Conservation (phyloP, 2,888 invertebrate genomes). For the Drosophila pseudotakahashii region DNA sequence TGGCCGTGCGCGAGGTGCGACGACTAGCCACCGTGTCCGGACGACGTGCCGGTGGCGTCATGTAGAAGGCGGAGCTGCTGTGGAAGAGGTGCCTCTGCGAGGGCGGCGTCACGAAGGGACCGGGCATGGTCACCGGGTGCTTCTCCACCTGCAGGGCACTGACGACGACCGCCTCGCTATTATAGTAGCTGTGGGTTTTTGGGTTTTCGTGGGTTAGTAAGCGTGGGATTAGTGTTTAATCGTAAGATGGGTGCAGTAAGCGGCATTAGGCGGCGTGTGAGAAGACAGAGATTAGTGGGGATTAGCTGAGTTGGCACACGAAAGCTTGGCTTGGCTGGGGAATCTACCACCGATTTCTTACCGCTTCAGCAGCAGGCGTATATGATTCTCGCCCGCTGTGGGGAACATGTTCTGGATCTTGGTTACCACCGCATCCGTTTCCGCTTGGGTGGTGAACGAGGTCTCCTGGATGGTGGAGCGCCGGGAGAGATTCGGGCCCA, state of each 20-base stretch:
- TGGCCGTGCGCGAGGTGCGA: conserved; percentile 83
- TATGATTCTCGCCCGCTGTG: conserved; percentile 94
- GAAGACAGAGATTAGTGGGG: conserved; percentile 62
- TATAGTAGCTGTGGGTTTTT: conserved; percentile 90
- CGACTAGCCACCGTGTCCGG: conserved; percentile 83
- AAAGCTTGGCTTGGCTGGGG: neutral
- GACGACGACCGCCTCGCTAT: conserved; percentile 95
- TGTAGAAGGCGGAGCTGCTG: conserved; percentile 87
- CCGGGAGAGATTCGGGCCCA: conserved; percentile 80
- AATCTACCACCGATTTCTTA: conserved; percentile 85
- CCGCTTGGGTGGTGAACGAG: conserved; percentile 87
- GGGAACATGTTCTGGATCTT: conserved; percentile 95
- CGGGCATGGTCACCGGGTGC: conserved; percentile 94
- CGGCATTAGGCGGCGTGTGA: conserved; percentile 66
- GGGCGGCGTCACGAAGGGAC: conserved; percentile 91
- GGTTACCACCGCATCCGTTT: conserved; percentile 90
- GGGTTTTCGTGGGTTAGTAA: conserved; percentile 41
- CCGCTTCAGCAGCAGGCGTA: conserved; percentile 94
- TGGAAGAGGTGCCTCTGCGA: conserved; percentile 87
- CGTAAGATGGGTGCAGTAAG: conserved; percentile 56
- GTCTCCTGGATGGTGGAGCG: conserved; percentile 87
- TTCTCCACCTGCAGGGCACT: conserved; percentile 97
- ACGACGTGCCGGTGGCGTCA: conserved; percentile 89
- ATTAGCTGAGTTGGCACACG: conserved; percentile 15
- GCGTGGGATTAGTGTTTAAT: conserved; percentile 32